Percentiles rank a stretch among this genome's conserved stretches.
Conservation (phyloP, 2,888 invertebrate genomes). For the Xestia xanthographa region DNA sequence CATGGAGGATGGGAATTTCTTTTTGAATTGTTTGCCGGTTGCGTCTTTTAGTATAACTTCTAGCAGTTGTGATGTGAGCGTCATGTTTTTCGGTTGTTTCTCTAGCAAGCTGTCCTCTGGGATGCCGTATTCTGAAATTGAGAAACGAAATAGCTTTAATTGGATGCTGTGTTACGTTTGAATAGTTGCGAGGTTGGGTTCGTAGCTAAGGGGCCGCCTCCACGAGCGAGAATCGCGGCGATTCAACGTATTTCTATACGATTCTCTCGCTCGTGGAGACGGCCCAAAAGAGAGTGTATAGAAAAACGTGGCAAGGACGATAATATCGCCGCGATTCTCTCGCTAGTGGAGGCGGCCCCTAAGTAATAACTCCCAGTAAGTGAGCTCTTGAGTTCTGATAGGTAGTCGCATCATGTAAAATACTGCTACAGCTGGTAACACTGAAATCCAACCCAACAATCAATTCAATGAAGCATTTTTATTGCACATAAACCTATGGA, state of each 20-base stretch:
- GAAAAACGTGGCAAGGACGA: no score
- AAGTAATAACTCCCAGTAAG: neutral
- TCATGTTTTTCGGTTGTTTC: slow-evolving; percentile 87
- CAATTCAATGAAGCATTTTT: neutral
- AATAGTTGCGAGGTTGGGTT: neutral
- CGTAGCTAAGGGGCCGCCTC: no score
- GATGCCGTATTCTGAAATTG: slow-evolving; percentile 93
- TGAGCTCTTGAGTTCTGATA: no score
- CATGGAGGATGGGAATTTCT: slow-evolving; percentile 94
- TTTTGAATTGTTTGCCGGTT: slow-evolving; percentile 91
- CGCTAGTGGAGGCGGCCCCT: no score
- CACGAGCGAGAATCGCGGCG: no score
- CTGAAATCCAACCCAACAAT: no score
- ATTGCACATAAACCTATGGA: neutral
- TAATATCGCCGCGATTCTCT: no score
- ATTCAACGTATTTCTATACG: no score
- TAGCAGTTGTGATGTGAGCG: slow-evolving; percentile 93
- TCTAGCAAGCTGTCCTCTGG: slow-evolving; percentile 94
- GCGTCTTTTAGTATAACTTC: slow-evolving; percentile 89
- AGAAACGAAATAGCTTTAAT: neutral
- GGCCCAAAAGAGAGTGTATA: no score
- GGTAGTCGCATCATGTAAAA: no score
- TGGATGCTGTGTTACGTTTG: neutral
- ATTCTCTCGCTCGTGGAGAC: no score
- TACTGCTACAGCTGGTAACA: no score